A percentile compares a stretch with the other conserved stretches of the same genome.
phyloP scores from a whole-genome alignment of 2,113 vertebrate genomes.

The Ranitomeya imitator region DNA sequence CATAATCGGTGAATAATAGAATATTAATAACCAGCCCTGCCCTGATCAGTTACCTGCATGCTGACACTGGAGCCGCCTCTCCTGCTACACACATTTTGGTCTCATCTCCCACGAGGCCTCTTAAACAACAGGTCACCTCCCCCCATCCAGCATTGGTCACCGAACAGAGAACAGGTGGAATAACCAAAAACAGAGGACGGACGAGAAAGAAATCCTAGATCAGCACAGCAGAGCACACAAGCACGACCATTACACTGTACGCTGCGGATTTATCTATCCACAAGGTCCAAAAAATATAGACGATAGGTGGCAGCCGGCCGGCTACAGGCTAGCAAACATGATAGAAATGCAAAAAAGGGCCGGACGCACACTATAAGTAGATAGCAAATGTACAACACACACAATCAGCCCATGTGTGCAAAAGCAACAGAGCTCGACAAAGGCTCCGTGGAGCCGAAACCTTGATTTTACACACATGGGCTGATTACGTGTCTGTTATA shows the following conservation, averaged over 20 bases:
- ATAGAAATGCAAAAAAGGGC: no score
- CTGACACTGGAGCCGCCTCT: slow-evolving; percentile 30
- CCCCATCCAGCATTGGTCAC: slow-evolving; percentile 1
- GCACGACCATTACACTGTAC: neutral
- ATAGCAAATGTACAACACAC: no score
- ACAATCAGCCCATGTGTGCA: no score
- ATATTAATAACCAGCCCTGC: neutral
- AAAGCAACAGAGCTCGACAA: no score
- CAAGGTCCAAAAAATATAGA: no score
- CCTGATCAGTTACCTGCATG: slow-evolving; percentile 48
- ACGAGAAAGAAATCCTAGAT: neutral
- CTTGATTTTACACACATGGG: no score
- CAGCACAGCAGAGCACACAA: neutral
- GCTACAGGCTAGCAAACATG: no score
- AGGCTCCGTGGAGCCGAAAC: no score
- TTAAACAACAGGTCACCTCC: slow-evolving; percentile 41
- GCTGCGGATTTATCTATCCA: no score
- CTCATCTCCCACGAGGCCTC: slow-evolving; percentile 16
- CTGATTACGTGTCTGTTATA: no score
- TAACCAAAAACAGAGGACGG: neutral
- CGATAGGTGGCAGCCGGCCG: no score
- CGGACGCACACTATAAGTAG: no score
- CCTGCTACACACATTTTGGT: slow-evolving; percentile 19
- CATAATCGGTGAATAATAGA: neutral
- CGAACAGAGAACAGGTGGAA: neutral